Percentiles rank a stretch among this genome's conserved stretches.
These are phyloP conservation scores for Dufourea novaeangliae DNA, from an alignment of 1,140 invertebrate species.

Conservation along the genomic window DNA sequence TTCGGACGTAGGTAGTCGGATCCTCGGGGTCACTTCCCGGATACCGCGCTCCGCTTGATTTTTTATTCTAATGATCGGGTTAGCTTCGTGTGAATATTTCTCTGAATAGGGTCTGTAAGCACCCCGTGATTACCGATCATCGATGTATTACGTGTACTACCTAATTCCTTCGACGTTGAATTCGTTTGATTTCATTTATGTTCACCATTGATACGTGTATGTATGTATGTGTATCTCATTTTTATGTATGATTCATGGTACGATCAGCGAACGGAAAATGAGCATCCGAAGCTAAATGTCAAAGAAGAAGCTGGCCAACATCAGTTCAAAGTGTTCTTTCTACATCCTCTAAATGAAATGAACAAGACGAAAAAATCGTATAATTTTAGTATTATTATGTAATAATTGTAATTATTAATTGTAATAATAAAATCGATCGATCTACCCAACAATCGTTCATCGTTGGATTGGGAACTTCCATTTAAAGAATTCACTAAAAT, in stretches of 20 bases:
- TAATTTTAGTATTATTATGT: too few relatives aligned
- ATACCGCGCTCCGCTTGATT: conserved; percentile 37
- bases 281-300: neutral
- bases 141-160: neutral
- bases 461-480: too few relatives aligned
- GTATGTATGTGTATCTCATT: neutral
- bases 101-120: conserved; percentile 14
- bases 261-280: neutral
- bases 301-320: neutral
- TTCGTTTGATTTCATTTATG: neutral
- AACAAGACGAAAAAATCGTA: too few relatives aligned
- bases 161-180: neutral
- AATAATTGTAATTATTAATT: too few relatives aligned
- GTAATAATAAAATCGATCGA: too few relatives aligned
- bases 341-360: too few relatives aligned
- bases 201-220: neutral
- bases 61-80: conserved; percentile 59
- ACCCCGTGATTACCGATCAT: neutral
- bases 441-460: too few relatives aligned
- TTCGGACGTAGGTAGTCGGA: conserved; percentile 42
- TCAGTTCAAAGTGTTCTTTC: neutral
- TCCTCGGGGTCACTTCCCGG: conserved; percentile 73
- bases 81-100: neutral
- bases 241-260: neutral
- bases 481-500: too few relatives aligned